phyloP scores from a whole-genome alignment of 2,888 invertebrate genomes.

The Aradus depressus region DNA sequence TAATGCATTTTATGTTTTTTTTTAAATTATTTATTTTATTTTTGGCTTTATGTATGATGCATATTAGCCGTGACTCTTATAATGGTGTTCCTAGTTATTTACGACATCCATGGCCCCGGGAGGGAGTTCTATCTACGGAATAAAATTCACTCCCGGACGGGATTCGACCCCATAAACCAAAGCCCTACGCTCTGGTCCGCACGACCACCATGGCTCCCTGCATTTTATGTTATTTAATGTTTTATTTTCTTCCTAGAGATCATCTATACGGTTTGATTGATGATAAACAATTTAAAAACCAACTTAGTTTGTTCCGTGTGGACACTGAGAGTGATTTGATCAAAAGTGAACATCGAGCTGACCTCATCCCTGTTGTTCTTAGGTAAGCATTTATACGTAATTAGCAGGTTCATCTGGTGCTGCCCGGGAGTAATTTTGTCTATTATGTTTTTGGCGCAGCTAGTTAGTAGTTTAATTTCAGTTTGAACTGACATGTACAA shows the following conservation, averaged over 20 bases:
- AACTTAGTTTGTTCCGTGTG: conserved; percentile 68
- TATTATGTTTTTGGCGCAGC: too few relatives aligned
- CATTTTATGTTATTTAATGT: too few relatives aligned
- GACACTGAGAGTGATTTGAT: conserved; percentile 58
- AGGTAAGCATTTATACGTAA: conserved; percentile 37
- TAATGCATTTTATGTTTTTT: not conserved
- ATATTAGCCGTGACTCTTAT: too few relatives aligned
- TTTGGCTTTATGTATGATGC: not conserved
- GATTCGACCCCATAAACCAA: too few relatives aligned
- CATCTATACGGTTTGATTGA: conserved; percentile 70
- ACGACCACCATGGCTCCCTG: too few relatives aligned
- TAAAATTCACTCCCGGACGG: too few relatives aligned
- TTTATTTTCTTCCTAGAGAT: conserved; percentile 42
- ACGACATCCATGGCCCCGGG: too few relatives aligned
- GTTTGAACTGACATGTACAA: not conserved
- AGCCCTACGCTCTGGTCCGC: too few relatives aligned
- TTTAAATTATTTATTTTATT: conserved; percentile 26
- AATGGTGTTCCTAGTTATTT: too few relatives aligned
- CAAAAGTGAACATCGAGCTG: conserved; percentile 59
- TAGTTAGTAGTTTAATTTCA: not conserved
- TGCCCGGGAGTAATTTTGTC: too few relatives aligned
- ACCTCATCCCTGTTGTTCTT: conserved; percentile 63
- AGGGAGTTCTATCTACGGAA: too few relatives aligned
- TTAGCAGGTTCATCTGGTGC: too few relatives aligned
- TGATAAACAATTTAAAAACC: conserved; percentile 78